phyloP scores from a whole-genome alignment of 2,888 invertebrate species.

The Drosophila trichaetosa region DNA sequence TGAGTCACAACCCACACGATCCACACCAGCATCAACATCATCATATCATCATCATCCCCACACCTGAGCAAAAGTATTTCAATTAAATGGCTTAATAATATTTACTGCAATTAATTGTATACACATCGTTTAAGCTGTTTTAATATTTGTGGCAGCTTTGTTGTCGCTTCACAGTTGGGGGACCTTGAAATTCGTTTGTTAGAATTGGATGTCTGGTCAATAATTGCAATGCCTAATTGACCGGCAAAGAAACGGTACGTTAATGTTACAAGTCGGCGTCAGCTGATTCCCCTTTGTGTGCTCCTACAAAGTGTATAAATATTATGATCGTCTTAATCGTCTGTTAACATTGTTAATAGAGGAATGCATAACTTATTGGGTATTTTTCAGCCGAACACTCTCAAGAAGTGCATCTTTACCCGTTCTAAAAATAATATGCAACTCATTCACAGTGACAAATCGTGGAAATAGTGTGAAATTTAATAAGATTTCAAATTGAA shows the following conservation, averaged over 20 bases:
- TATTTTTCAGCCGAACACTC: neutral
- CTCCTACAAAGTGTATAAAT: constrained; percentile 1
- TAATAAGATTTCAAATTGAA: constrained; percentile 13
- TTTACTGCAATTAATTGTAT: constrained; percentile 66
- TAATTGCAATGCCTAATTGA: constrained; percentile 59
- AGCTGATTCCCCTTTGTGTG: constrained; percentile 7
- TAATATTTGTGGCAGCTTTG: constrained; percentile 49
- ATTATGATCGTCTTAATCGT: constrained; percentile 9
- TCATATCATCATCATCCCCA: neutral
- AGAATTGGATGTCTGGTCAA: constrained; percentile 45
- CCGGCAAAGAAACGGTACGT: constrained; percentile 33
- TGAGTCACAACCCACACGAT: constrained; percentile 40
- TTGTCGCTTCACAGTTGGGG: constrained; percentile 1
- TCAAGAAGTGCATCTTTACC: neutral
- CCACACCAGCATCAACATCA: constrained; percentile 4
- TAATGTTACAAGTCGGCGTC: constrained; percentile 27
- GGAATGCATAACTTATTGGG: neutral
- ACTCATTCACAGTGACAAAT: constrained; percentile 29
- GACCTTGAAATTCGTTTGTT: constrained; percentile 17
- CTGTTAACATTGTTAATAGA: neutral
- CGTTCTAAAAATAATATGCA: neutral
- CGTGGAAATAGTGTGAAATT: constrained; percentile 8
- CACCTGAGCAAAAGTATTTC: constrained; percentile 46
- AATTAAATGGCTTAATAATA: constrained; percentile 64
- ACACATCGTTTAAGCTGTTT: constrained; percentile 36